phyloP scores from a whole-genome alignment of 1,140 invertebrate genomes.

The Leptopilina boulardi region DNA sequence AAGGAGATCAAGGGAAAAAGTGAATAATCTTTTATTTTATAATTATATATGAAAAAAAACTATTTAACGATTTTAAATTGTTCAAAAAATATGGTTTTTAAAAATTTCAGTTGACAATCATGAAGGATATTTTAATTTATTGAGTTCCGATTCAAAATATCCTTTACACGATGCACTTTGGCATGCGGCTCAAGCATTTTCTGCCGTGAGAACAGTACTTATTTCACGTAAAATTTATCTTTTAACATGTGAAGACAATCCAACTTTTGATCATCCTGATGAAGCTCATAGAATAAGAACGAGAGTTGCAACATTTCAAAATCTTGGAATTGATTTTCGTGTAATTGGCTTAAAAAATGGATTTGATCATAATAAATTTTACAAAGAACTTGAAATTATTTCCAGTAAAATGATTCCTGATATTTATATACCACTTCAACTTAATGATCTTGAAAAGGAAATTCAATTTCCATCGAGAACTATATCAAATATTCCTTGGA shows the following conservation, averaged over 20 bases:
- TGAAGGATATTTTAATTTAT: conserved; percentile 19
- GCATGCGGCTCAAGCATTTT: conserved; percentile 45
- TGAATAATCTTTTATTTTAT: conserved; percentile 20
- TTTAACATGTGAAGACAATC: conserved; percentile 58
- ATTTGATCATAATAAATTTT: conserved; percentile 55
- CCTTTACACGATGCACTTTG: conserved; percentile 55
- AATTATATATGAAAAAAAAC: not conserved
- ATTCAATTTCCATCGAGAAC: conserved; percentile 52
- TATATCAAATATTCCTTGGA: conserved; percentile 47
- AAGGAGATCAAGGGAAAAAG: conserved; percentile 44
- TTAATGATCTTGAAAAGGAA: conserved; percentile 52
- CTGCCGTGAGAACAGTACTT: conserved; percentile 47
- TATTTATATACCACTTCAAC: conserved; percentile 45
- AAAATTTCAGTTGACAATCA: not conserved
- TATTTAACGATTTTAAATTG: not conserved
- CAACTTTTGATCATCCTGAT: not conserved
- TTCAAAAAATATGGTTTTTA: conserved; percentile 31
- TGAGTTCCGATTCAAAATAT: conserved; percentile 36
- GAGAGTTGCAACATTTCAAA: conserved; percentile 39
- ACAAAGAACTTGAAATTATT: conserved; percentile 59
- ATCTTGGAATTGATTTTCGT: conserved; percentile 46
- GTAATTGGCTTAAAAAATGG: conserved; percentile 51
- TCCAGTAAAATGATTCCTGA: conserved; percentile 39
- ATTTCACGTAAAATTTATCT: conserved; percentile 49
- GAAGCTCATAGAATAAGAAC: conserved; percentile 51